Evolutionary conservation across 35 echinoderm and acorn worm genomes (phyloP).

Genomic region (Anneissia japonica): DNA sequence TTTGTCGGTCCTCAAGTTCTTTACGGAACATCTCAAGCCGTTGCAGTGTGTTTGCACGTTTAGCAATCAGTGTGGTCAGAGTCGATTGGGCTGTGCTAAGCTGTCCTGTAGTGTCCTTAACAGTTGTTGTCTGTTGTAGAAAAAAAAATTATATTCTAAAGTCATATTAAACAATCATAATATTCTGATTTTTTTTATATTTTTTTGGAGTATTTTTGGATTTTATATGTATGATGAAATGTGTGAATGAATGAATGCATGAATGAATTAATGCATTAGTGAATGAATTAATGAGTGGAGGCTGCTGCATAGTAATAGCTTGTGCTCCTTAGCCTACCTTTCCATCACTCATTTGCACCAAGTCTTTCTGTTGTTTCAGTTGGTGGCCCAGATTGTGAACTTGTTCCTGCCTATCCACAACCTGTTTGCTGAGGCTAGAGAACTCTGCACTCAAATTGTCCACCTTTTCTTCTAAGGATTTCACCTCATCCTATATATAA

Average conservation of each 20-base stretch:
- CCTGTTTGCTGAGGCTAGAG: conserved; percentile 48
- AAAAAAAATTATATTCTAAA: not conserved
- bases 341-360: not conserved
- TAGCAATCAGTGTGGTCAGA: conserved; percentile 58
- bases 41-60: conserved; percentile 48
- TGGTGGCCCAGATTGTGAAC: conserved; percentile 54
- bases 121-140: conserved; percentile 21
- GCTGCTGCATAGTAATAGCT: not conserved
- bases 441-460: conserved; percentile 71
- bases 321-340: not conserved
- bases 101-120: conserved; percentile 55
- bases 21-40: conserved; percentile 44
- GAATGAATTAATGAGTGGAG: not conserved
- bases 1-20: conserved; percentile 80
- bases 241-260: not conserved
- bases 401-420: conserved; percentile 43
- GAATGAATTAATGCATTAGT: not conserved
- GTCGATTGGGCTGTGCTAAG: conserved; percentile 49
- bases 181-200: too few species aligned
- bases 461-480: conserved; percentile 46
- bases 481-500: conserved; percentile 52
- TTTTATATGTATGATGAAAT: not conserved
- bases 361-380: conserved; percentile 50
- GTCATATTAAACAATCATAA: too few species aligned
- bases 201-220: not conserved